Base-by-base conservation (phyloP, 2,113 vertebrate species). In the Dolichotis patagonum region DNA sequence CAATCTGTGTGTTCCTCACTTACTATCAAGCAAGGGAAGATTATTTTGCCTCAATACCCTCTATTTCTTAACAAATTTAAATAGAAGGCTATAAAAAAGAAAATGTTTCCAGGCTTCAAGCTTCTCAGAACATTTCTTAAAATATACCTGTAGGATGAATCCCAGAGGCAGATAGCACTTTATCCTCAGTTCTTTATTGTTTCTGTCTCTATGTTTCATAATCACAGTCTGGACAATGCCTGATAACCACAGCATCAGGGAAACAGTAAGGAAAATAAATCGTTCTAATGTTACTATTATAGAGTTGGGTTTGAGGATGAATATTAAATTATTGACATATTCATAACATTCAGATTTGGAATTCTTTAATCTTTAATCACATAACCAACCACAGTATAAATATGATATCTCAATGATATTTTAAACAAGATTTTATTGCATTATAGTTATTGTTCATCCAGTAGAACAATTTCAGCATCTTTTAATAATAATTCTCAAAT, bases 401-500 rank as follows among this genome's bases (percentile, higher is more conserved):
- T 2, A 73, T 41, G 49, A 63, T 81, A 85, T 56, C 95, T 52
- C 19, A 69, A 43, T 69, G 19, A 83, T 90, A 96, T 94, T 82
- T 88, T 41, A 54, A 52, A 88, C 52, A 78, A 28, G 13, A 32
- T 2, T 90, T 87, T 49, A 86, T n/a, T 96, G 5, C 26, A 81
- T 80, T 81, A 24, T 87, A 91, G 8, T 35, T 67, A 24, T 87
- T 93, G 8, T 35, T 67, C 17, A 24, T 7, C 12, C 56, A 16
- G 28, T 96, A 77, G 92, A 83, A 81, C 7, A 54, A 86, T 94
- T 63, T 81, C 10, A 77, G 30, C 12, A 77, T 67, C 46, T 65
- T 97, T 94, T 96, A 91, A 75, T 73, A 96, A 67, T 78, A 81
- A 85, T 77, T 78, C 85, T 2, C 65, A 97, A 96, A 30, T 90